Percentiles rank a stretch among this genome's conserved stretches.
phyloP scores from a whole-genome alignment of 2,113 vertebrate species.

The Pitta sordida region DNA sequence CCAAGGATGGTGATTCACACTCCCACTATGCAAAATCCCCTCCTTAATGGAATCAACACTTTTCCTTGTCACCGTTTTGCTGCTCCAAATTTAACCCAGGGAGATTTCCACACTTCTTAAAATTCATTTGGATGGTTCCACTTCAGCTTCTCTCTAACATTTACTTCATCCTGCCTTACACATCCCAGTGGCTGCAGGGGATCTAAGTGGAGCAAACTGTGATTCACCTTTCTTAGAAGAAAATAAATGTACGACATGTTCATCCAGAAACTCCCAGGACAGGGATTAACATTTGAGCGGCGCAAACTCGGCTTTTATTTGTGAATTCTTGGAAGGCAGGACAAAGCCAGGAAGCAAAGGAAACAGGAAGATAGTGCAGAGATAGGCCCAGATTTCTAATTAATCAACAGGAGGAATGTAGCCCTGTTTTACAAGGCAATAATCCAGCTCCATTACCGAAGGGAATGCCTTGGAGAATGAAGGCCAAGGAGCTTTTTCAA shows the following conservation, averaged over 20 bases:
- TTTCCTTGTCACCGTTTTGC: neutral
- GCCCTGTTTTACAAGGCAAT: constrained; percentile 59
- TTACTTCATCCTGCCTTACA: neutral
- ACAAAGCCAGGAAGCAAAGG: neutral
- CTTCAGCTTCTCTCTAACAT: no score
- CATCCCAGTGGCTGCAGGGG: neutral
- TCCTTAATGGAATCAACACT: neutral
- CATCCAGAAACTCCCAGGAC: neutral
- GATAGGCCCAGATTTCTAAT: constrained; percentile 39
- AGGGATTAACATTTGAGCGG: neutral
- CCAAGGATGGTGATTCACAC: neutral
- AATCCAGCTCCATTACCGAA: constrained; percentile 34
- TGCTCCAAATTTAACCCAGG: neutral
- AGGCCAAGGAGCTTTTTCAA: constrained; percentile 59
- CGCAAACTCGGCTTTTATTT: neutral
- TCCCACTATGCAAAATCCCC: neutral
- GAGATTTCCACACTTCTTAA: neutral
- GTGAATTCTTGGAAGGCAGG: neutral
- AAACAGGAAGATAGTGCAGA: no score
- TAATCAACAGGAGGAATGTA: constrained; percentile 26
- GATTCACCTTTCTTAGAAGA: neutral
- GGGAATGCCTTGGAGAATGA: constrained; percentile 27
- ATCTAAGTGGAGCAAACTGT: neutral
- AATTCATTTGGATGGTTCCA: no score
- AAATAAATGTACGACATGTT: neutral